Evolutionary conservation across 2,888 invertebrate species (phyloP).

Genomic region (Cephus spinipes): DNA sequence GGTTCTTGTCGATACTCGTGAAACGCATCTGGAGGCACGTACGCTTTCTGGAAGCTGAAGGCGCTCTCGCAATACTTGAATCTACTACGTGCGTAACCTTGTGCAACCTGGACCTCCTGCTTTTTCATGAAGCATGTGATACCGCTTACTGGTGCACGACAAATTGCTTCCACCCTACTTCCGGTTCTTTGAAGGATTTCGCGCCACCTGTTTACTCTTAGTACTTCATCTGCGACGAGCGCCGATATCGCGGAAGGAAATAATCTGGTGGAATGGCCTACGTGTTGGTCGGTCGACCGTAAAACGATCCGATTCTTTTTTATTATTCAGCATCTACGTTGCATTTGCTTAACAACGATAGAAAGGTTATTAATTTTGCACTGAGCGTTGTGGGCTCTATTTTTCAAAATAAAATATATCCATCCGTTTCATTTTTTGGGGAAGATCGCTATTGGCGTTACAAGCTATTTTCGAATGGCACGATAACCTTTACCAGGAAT

Average conservation of each 20-base stretch:
- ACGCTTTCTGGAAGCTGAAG: not conserved
- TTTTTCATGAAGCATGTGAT: conserved; percentile 6
- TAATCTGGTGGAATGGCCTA: not conserved
- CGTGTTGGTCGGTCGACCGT: not conserved
- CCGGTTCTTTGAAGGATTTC: conserved; percentile 17
- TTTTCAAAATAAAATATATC: no score
- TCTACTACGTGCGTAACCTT: not conserved
- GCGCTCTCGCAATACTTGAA: not conserved
- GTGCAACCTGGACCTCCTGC: not conserved
- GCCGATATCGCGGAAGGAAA: not conserved
- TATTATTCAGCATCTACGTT: not conserved
- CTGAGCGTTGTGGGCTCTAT: not conserved
- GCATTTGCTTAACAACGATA: not conserved
- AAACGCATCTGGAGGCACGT: conserved; percentile 5
- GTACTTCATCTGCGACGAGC: not conserved
- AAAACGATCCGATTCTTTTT: not conserved
- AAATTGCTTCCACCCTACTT: conserved; percentile 7
- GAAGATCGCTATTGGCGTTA: not conserved
- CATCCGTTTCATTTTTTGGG: no score
- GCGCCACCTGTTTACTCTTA: conserved; percentile 3
- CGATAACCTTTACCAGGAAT: not conserved
- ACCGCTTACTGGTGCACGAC: conserved; percentile 20
- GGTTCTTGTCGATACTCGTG: not conserved
- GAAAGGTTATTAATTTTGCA: not conserved
- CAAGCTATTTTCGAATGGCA: not conserved